Evolutionary conservation across 2,113 vertebrate genomes (phyloP).

Genomic region (Nesoenas mayeri): DNA sequence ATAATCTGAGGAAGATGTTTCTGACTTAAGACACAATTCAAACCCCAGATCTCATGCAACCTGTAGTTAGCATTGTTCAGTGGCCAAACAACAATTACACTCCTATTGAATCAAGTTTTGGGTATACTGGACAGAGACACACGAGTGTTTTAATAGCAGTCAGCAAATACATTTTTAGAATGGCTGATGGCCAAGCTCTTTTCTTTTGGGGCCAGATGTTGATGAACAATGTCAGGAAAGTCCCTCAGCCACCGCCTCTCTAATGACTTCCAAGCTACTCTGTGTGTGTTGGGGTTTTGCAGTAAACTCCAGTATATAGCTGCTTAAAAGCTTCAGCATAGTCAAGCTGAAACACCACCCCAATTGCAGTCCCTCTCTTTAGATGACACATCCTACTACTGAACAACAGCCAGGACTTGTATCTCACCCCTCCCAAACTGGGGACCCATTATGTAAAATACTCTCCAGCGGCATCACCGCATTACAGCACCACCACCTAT

Average conservation of each 20-base stretch:
- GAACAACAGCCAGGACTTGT: not conserved
- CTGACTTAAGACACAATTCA: not conserved
- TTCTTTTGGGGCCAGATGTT: not conserved
- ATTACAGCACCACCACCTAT: not conserved
- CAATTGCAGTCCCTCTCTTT: not conserved
- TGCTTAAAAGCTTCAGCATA: not conserved
- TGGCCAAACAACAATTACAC: not conserved
- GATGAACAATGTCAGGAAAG: not conserved
- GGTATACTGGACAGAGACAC: not conserved
- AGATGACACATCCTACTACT: not conserved
- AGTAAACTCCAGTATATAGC: not conserved
- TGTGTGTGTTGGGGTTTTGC: no score
- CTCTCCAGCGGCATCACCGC: not conserved
- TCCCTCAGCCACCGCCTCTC: not conserved
- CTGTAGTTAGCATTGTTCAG: not conserved
- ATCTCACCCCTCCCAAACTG: not conserved
- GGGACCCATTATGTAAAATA: not conserved
- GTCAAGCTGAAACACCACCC: not conserved
- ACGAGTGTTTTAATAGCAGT: rapidly evolving
- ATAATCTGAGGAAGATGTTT: not conserved
- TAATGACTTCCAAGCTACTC: not conserved
- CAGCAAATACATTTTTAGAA: not conserved
- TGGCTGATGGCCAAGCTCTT: rapidly evolving
- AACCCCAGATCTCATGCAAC: not conserved
- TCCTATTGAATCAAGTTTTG: no score